phyloP scores from a whole-genome alignment of 2,888 invertebrate species.

The Machimus rusticus region DNA sequence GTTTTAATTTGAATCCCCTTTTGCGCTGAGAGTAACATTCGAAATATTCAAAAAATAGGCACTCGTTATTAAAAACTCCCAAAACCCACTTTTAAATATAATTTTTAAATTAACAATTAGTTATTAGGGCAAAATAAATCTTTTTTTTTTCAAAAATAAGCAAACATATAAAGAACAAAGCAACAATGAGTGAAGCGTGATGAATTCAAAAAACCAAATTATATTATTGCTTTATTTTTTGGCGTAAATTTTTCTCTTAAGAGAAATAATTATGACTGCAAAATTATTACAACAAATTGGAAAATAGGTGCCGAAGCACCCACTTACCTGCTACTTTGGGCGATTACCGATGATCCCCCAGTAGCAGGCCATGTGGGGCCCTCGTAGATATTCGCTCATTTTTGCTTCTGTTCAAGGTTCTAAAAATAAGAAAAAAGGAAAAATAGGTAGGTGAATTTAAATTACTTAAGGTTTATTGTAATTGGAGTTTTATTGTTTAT shows the following conservation, averaged over 20 bases:
- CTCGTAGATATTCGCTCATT: constrained; percentile 45
- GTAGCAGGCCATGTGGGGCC: constrained; percentile 51
- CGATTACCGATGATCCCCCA: constrained; percentile 50
- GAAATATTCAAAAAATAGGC: background rate
- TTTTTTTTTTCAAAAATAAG: background rate
- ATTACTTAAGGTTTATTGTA: background rate
- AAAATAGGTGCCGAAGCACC: constrained; percentile 44
- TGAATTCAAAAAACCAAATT: constrained; percentile 3
- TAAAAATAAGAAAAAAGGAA: constrained; percentile 21
- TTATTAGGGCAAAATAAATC: background rate
- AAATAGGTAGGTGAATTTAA: background rate
- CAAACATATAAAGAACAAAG: constrained; percentile 23
- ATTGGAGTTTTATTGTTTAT: too few species aligned
- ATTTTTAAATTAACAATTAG: background rate
- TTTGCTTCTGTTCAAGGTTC: constrained; percentile 41
- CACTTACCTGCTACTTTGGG: constrained; percentile 54
- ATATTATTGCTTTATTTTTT: background rate
- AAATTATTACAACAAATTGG: constrained; percentile 5
- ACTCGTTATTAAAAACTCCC: background rate
- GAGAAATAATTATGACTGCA: background rate
- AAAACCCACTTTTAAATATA: background rate
- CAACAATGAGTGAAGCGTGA: constrained; percentile 39
- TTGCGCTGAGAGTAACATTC: background rate
- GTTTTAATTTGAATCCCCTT: background rate
- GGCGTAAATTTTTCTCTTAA: background rate